Evolutionary conservation across 2,113 vertebrate genomes (phyloP).

Genomic region (Manacus vitellinus): DNA sequence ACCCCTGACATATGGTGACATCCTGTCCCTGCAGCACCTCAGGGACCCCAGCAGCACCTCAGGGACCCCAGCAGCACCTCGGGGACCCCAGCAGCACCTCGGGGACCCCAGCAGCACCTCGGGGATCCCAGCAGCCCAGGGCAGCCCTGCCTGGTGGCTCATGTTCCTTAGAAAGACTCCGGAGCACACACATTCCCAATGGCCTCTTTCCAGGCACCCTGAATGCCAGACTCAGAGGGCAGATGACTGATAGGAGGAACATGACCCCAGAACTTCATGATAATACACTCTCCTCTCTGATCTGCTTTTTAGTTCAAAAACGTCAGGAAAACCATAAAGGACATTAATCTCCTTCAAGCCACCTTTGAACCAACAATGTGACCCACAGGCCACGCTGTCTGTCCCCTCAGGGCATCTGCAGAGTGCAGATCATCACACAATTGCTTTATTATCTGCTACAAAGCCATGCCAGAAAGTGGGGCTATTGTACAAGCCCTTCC

Average conservation of each 20-base stretch:
- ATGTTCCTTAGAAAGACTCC: accelerated
- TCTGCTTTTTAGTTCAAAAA: background rate
- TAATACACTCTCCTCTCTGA: background rate
- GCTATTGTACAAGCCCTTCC: background rate
- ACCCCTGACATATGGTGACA: background rate
- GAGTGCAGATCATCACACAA: background rate
- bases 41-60: too few species aligned
- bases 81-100: too few species aligned
- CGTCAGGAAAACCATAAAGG: background rate
- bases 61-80: too few species aligned
- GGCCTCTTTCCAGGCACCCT: background rate
- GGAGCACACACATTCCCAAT: background rate
- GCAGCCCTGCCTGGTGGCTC: accelerated
- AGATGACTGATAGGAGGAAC: background rate
- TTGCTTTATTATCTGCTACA: background rate
- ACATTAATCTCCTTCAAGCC: background rate
- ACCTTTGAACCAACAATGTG: background rate
- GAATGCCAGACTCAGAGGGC: background rate
- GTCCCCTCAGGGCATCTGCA: constrained; percentile 3
- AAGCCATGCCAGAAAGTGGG: background rate
- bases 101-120: too few species aligned
- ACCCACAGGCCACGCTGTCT: background rate
- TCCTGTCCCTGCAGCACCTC: background rate
- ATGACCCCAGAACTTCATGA: background rate
- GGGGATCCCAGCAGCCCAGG: background rate